These are phyloP conservation scores for Chionomys nivalis DNA, from an alignment of 2,113 vertebrate species.

Conservation along the genomic window DNA sequence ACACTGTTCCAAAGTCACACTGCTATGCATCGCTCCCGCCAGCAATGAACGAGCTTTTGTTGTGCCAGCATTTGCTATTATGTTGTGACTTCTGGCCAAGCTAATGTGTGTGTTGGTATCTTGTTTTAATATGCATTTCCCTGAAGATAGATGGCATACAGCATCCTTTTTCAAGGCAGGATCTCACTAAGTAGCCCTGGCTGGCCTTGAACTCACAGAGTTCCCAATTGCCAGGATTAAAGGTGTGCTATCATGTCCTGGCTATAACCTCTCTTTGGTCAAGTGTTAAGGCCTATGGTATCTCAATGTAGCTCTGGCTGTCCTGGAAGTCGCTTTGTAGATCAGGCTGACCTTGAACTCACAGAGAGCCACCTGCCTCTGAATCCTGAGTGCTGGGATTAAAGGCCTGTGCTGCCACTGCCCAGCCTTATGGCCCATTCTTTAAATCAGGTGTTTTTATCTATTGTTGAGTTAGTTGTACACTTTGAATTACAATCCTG, in stretches of 20 bases:
- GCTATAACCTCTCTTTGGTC: background rate
- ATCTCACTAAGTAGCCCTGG: background rate
- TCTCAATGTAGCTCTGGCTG: too few relatives aligned
- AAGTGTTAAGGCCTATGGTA: background rate
- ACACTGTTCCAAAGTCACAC: background rate
- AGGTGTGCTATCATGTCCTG: background rate
- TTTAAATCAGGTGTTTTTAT: background rate
- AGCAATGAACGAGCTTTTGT: background rate
- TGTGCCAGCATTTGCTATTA: background rate
- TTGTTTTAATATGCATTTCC: background rate
- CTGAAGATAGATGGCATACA: background rate
- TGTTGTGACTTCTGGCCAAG: background rate
- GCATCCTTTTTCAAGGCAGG: background rate
- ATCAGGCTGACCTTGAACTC: too few relatives aligned
- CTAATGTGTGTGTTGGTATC: background rate
- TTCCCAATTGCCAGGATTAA: background rate
- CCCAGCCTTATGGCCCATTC: background rate
- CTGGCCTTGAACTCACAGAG: background rate
- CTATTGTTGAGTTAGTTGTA: background rate
- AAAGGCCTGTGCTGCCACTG: too few relatives aligned
- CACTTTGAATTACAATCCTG: background rate
- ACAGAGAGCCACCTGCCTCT: too few relatives aligned
- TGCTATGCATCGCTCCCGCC: background rate
- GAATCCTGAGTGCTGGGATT: too few relatives aligned
- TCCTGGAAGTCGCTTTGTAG: too few relatives aligned